phyloP scores from a whole-genome alignment of 2,113 vertebrate species.

The Saguinus midas region DNA sequence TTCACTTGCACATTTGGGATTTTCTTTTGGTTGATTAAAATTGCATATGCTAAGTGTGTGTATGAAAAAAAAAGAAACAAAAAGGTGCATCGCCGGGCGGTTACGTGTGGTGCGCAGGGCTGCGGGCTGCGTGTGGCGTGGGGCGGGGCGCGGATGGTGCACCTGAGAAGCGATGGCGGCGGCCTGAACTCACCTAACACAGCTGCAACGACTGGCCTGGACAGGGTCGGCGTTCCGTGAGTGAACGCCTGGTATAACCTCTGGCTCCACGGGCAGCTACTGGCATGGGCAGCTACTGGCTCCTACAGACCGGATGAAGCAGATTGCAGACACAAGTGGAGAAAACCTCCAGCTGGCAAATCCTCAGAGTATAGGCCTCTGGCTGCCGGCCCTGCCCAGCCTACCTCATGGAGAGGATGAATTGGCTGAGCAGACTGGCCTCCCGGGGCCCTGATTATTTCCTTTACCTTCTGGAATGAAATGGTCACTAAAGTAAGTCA shows the following conservation, averaged over 20 bases:
- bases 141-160: too few species aligned
- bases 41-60: too few species aligned
- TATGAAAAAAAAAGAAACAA: too few species aligned
- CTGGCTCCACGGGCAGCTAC: slow-evolving; percentile 48
- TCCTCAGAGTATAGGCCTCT: slow-evolving; percentile 49
- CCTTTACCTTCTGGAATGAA: not conserved
- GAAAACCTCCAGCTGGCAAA: slow-evolving; percentile 63
- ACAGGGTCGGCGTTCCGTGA: too few species aligned
- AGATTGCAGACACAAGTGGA: slow-evolving; percentile 65
- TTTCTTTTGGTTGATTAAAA: too few species aligned
- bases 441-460: slow-evolving; percentile 80
- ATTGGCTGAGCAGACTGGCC: slow-evolving; percentile 96
- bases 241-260: not conserved
- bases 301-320: slow-evolving; percentile 78
- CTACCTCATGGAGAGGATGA: slow-evolving; percentile 88
- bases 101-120: too few species aligned
- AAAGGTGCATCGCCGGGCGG: too few species aligned
- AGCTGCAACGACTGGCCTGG: too few species aligned
- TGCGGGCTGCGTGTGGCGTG: too few species aligned
- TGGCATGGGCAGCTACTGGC: slow-evolving; percentile 53
- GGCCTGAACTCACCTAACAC: too few species aligned
- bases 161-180: too few species aligned
- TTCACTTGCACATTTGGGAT: too few species aligned
- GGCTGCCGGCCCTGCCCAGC: slow-evolving; percentile 61
- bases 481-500: not conserved